These are phyloP conservation scores for Leptopilina syphax DNA, from an alignment of 2,888 invertebrate genomes.

Conservation along the genomic window DNA sequence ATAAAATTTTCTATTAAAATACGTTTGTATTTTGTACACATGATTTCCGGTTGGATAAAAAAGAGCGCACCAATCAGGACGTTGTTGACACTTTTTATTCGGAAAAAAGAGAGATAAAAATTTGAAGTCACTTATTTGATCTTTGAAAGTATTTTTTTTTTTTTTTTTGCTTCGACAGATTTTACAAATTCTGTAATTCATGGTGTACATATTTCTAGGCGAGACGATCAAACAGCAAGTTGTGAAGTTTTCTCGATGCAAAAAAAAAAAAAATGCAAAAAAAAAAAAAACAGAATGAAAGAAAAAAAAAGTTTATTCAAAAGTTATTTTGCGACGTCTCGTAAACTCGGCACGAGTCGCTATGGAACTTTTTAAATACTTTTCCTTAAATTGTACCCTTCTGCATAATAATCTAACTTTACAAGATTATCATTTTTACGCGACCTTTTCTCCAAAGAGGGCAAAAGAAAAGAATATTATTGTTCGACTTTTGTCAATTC, in stretches of 20 bases:
- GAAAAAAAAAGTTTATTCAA: conserved; percentile 57
- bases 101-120: conserved; percentile 29
- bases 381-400: conserved; percentile 53
- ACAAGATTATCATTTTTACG: conserved; percentile 33
- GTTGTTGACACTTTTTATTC: conserved; percentile 1
- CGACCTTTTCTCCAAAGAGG: background rate
- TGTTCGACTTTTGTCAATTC: conserved; percentile 27
- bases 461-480: conserved; percentile 11
- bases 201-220: conserved; percentile 20
- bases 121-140: background rate
- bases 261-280: conserved; percentile 32
- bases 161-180: background rate
- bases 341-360: conserved; percentile 43
- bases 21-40: background rate
- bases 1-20: background rate
- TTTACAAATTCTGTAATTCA: conserved; percentile 12
- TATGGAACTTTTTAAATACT: conserved; percentile 59
- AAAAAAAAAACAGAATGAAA: no score
- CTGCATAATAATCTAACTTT: conserved; percentile 41
- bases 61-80: conserved; percentile 6
- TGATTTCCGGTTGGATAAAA: conserved; percentile 11
- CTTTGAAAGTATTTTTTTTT: background rate
- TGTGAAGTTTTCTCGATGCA: conserved; percentile 50
- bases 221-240: conserved; percentile 42
- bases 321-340: conserved; percentile 58